Percentiles rank a stretch among this genome's conserved stretches.
Evolutionary conservation across 2,113 vertebrate species (phyloP).

Genomic region (Burhinus oedicnemus): DNA sequence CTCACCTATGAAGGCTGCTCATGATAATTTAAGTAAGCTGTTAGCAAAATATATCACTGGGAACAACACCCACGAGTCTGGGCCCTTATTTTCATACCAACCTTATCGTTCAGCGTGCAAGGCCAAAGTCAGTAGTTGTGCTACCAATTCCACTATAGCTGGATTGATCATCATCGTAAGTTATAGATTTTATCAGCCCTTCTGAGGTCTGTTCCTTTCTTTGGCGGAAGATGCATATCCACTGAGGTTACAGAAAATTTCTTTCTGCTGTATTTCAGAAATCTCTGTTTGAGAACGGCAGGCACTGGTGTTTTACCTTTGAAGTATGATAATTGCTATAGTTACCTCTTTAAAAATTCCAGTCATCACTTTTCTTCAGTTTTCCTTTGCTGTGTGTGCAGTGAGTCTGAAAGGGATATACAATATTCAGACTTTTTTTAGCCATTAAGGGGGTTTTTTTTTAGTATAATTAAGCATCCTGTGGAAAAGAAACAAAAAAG

Average conservation of each 20-base stretch:
- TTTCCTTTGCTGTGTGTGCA: slow-evolving; percentile 42
- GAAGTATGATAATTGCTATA: slow-evolving; percentile 24
- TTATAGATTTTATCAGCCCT: neutral
- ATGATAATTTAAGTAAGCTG: neutral
- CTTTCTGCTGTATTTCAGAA: neutral
- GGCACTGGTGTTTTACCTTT: slow-evolving; percentile 27
- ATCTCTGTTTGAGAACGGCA: neutral
- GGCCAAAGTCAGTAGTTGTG: neutral
- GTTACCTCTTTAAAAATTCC: slow-evolving; percentile 37
- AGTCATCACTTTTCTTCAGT: neutral
- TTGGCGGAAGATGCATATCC: neutral
- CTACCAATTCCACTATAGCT: neutral
- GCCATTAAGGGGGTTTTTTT: neutral
- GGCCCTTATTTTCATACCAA: neutral
- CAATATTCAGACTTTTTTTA: slow-evolving; percentile 15
- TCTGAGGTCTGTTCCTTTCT: slow-evolving; percentile 31
- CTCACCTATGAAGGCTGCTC: slow-evolving; percentile 27
- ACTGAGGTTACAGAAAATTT: neutral
- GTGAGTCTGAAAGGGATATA: slow-evolving; percentile 31
- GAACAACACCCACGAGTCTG: fast-evolving
- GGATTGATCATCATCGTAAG: neutral
- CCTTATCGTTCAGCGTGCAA: fast-evolving
- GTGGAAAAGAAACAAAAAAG: slow-evolving; percentile 41
- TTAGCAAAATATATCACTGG: neutral
- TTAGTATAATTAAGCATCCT: slow-evolving; percentile 24